These are phyloP conservation scores for Siniperca scherzeri DNA, from an alignment of 2,797 vertebrate species.

Conservation along the genomic window DNA sequence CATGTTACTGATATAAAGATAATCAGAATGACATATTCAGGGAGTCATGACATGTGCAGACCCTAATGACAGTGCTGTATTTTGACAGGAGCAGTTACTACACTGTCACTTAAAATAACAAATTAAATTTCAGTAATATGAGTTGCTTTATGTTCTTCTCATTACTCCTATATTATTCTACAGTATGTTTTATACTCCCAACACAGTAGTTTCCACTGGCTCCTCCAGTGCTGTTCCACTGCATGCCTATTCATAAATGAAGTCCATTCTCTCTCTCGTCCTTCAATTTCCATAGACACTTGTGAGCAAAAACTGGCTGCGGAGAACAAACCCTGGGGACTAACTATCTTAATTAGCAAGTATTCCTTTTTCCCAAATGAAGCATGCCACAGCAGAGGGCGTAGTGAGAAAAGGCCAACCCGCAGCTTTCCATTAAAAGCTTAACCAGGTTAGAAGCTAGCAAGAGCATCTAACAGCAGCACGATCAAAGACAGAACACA, in stretches of 20 bases:
- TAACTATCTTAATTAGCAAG: conserved; percentile 63
- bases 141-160: conserved; percentile 24
- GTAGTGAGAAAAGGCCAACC: conserved; percentile 53
- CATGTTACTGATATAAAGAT: background rate
- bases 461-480: conserved; percentile 58
- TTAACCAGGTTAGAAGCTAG: conserved; percentile 44
- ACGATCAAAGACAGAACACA: conserved; percentile 60
- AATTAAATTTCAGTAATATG: conserved; percentile 13
- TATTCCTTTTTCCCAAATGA: conserved; percentile 49
- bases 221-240: background rate
- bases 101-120: background rate
- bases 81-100: background rate
- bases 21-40: background rate
- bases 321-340: conserved; percentile 49
- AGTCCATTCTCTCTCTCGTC: conserved; percentile 1
- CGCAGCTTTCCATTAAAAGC: conserved; percentile 63
- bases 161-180: conserved; percentile 28
- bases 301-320: conserved; percentile 44
- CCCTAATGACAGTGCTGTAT: background rate
- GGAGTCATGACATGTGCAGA: background rate
- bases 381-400: conserved; percentile 43
- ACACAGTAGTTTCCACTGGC: background rate
- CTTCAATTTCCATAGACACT: conserved; percentile 32
- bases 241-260: conserved; percentile 22
- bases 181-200: background rate